Base-by-base conservation (phyloP, 1,140 invertebrate species). In the Ostrea edulis region DNA sequence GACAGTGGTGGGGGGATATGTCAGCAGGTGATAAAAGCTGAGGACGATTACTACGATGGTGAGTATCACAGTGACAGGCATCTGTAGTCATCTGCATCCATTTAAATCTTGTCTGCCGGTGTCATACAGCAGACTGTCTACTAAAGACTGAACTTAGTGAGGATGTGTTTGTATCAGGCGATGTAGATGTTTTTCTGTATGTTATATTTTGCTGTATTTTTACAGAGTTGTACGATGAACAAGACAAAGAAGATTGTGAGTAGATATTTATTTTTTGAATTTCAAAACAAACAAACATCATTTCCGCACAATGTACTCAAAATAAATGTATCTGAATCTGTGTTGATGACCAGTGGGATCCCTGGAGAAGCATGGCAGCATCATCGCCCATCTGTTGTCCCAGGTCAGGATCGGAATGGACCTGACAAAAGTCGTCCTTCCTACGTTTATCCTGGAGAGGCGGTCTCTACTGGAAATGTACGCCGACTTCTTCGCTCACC, bases 311-410 rank as follows among this genome's bases (percentile, higher is more conserved):
- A 29, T 12, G 9, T 17, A 81, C n/a, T 35, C 25, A 17, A 35
- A 81, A 81, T 81, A 2, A 29, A 8, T 35, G 35, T 44, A 5
- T 44, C 35, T 44, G 35, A 44, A 44, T 81, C 17, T 83, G 84
- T 51, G 86, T 25, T 84, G 29, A 71, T 84, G 82, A 91, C n/a
- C 91, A 96, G 95, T 96, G 89, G 96, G 95, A n/a, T 97, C 97
- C 22, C 97, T 99, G 96, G 98, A 99, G 95, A 97, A 97, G 90
- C 98, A 99, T 95, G 98, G 98, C 82, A 99, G 98, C 82, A 98
- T 99, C 89, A 97, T 99, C 90, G 97, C 97, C 82, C 95, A 95
- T 88, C 91, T 95, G 68, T 88, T 95, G 82, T 94, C 93, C 20
- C 95, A 95, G 89, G 94, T 95, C 0, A 90, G 94, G 25, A 95